Conservation (phyloP, 2,113 vertebrate species). For the cattle (Bos taurus) region ARS-UCD2.0 NC_037336.1:19822001-19822500, state of each 20-base stretch:
- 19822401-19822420: neutral
- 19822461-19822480: neutral
- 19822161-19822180: neutral
- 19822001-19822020: neutral
- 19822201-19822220: neutral
- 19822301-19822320: neutral
- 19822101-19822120: neutral
- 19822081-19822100: neutral
- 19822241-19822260: neutral
- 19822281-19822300: neutral
- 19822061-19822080: neutral
- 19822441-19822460: neutral
- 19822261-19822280: neutral
- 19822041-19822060: neutral
- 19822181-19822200: neutral
- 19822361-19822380: neutral
- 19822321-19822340: neutral
- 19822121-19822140: neutral
- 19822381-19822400: neutral
- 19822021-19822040: neutral
- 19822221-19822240: neutral
- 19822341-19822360: neutral
- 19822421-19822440: neutral
- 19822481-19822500: neutral
- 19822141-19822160: neutral